Base-by-base conservation (phyloP, 2,113 vertebrate genomes). In the Globicephala melas region DNA sequence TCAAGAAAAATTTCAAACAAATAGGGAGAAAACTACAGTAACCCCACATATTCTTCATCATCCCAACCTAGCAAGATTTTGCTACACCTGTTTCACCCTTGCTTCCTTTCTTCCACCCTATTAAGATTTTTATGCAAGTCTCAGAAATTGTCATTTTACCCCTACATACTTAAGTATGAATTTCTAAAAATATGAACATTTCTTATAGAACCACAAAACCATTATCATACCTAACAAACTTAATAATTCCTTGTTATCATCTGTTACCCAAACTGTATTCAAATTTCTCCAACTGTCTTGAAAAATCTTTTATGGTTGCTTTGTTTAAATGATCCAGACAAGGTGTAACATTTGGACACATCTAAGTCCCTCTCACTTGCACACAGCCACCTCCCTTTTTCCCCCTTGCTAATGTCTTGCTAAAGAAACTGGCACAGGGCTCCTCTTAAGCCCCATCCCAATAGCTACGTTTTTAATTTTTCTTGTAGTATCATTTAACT, bases 161-260 rank as follows among this genome's bases (percentile, higher is more conserved):
- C n/a, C 55, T 73, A 90, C 0, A 55, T 12, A n/a, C 10, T 86
- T 92, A 9, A 71, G 25, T 62, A 80, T 68, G 7, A 87, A 94
- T 86, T 91, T 95, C 41, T 86, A 85, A 84, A 92, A 94, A 67
- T 62, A 81, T 33, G 58, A 33, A 70, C 47, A 76, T 91, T 88
- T 90, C 70, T 92, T 76, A 88, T 10, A 74, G 44, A 62, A 83
- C 8, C n/a, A 83, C 71, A 81, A 73, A 95, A 25, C 13, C 47
- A 81, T 71, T 41, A 92, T 70, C 41, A 65, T 53, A 76, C 9
- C 31, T 90, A 92, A 79, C 41, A 91, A 90, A 86, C 23, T 60
- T 62, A 88, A 47, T 36, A 90, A 83, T 91, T 53, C 25, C 18
- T 80, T 60, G 33, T 3, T 71, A 85, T 91, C 38, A 82, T 60